Conservation (phyloP, 2,113 vertebrate species). For the Labeo rohita region DNA sequence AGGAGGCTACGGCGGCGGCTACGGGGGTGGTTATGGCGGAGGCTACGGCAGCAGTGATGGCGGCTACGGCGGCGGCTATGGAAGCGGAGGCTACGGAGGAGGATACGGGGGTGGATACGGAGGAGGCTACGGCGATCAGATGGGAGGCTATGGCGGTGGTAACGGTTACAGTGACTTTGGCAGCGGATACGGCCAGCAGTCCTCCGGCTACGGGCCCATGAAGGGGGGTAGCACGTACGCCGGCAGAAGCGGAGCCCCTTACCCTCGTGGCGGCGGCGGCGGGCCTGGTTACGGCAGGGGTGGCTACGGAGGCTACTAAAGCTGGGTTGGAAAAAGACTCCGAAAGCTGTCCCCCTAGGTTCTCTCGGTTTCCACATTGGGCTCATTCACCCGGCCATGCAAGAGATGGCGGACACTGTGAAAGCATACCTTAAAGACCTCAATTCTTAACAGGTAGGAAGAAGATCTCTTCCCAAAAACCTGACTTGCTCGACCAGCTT, state of each 20-base stretch:
- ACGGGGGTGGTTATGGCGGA: constrained; percentile 55
- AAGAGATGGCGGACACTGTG: constrained; percentile 55
- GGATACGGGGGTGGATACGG: constrained; percentile 70
- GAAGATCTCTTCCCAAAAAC: constrained; percentile 57
- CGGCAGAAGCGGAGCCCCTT: constrained; percentile 79
- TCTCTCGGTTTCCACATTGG: constrained; percentile 41
- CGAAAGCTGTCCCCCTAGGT: constrained; percentile 25
- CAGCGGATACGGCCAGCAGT: constrained; percentile 83
- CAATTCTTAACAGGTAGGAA: constrained; percentile 62
- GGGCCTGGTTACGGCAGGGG: constrained; percentile 56
- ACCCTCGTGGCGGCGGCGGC: constrained; percentile 82
- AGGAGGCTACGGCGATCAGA: constrained; percentile 78
- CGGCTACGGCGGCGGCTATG: constrained; percentile 55
- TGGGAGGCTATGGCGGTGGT: constrained; percentile 82
- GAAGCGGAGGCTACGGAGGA: constrained; percentile 65
- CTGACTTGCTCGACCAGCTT: constrained; percentile 55
- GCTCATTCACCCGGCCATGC: constrained; percentile 43
- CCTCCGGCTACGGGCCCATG: constrained; percentile 84
- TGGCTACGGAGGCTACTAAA: constrained; percentile 59
- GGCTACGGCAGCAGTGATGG: constrained; percentile 53
- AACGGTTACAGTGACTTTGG: constrained; percentile 86
- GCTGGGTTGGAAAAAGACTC: constrained; percentile 22
- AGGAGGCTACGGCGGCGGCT: constrained; percentile 55
- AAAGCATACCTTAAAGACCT: constrained; percentile 52
- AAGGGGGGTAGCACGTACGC: constrained; percentile 79